Evolutionary conservation across 1,140 invertebrate genomes (phyloP).

Genomic region (Drosophila saltans): DNA sequence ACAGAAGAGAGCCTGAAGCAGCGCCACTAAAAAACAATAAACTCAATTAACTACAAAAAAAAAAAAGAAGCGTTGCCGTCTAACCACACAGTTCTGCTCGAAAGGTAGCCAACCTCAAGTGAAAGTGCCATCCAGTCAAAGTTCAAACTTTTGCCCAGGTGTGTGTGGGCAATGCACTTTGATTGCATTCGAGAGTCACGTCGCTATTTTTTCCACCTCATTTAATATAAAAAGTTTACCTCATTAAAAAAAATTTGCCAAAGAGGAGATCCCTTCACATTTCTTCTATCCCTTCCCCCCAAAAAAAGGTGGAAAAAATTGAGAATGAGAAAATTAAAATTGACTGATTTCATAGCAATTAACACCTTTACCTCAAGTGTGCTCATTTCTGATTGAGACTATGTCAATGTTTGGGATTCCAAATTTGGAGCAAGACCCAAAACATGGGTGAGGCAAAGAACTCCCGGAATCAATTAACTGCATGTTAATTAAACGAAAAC

Average conservation of each 20-base stretch:
- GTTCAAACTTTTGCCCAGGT: slow-evolving; percentile 41
- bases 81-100: slow-evolving; percentile 49
- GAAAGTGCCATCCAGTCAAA: slow-evolving; percentile 64
- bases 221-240: slow-evolving; percentile 51
- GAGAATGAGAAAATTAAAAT: background rate
- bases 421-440: slow-evolving; percentile 61
- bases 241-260: slow-evolving; percentile 7
- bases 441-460: slow-evolving; percentile 20
- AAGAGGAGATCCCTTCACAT: slow-evolving; percentile 32
- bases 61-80: slow-evolving; percentile 13
- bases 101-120: slow-evolving; percentile 55
- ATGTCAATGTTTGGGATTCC: slow-evolving; percentile 66
- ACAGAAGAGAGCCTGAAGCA: slow-evolving; percentile 22
- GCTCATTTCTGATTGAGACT: slow-evolving; percentile 52
- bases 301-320: background rate
- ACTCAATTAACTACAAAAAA: slow-evolving; percentile 60
- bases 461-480: slow-evolving; percentile 58
- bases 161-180: slow-evolving; percentile 52
- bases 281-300: slow-evolving; percentile 15
- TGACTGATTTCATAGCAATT: slow-evolving; percentile 64
- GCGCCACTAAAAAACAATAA: slow-evolving; percentile 45
- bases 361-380: slow-evolving; percentile 51
- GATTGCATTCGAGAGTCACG: slow-evolving; percentile 39
- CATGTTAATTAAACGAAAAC: slow-evolving; percentile 71
- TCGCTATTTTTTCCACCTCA: slow-evolving; percentile 38